These are phyloP conservation scores for Sylvietta virens DNA, from an alignment of 2,113 vertebrate genomes.

Conservation along the genomic window DNA sequence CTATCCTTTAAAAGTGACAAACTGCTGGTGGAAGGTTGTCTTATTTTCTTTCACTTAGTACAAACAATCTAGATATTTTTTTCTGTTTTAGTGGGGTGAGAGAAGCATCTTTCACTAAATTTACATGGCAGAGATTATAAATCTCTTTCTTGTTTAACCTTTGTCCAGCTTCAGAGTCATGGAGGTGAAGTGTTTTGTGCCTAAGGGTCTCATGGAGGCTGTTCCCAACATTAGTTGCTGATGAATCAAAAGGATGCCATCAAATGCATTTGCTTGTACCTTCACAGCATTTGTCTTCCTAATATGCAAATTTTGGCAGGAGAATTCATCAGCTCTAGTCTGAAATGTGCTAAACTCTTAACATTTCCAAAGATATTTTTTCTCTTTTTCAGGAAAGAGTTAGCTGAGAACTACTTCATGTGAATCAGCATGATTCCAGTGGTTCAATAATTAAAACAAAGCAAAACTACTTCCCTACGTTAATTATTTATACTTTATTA, in stretches of 20 bases:
- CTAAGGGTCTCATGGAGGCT: not conserved
- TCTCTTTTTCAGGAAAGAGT: not conserved
- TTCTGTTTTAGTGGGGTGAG: not conserved
- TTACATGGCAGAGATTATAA: not conserved
- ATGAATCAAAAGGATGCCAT: not conserved
- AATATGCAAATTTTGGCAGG: not conserved
- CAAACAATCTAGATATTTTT: not conserved
- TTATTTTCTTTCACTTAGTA: not conserved
- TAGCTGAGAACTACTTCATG: not conserved
- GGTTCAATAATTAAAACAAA: constrained; percentile 4
- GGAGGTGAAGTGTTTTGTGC: not conserved
- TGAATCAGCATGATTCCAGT: not conserved
- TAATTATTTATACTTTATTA: constrained; percentile 5
- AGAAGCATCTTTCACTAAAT: not conserved
- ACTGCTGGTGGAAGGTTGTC: not conserved
- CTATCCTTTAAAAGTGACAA: not conserved
- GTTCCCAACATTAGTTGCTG: not conserved
- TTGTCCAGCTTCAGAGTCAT: not conserved
- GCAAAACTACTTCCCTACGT: not conserved
- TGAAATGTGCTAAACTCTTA: not conserved
- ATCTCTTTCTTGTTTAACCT: not conserved
- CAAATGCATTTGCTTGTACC: not conserved
- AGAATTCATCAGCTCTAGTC: not conserved
- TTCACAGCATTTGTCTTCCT: not conserved
- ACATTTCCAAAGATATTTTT: not conserved